Base-by-base conservation (phyloP, 2,113 vertebrate genomes). In the Osmerus eperlanus region DNA sequence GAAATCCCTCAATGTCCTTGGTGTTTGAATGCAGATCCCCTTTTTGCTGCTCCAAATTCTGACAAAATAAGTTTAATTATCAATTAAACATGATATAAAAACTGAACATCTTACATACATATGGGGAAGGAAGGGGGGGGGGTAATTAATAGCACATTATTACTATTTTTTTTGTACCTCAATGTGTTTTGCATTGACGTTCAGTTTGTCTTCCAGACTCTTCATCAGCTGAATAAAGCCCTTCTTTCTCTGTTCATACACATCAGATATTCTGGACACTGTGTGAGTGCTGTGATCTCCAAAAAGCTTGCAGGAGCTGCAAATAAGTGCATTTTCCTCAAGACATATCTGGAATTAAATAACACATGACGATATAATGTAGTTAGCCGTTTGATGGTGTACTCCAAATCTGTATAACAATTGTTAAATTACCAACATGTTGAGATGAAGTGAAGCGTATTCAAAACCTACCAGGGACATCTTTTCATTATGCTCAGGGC, bases 301-400 rank as follows among this genome's bases (percentile, higher is more conserved):
- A 63, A 77, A 87, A 66, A 84, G 81, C 65, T 80, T 87, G 66
- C 74, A 79, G 11, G 73, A 79, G n/a, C 69, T 62, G 60, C 75
- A 80, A 29, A 83, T 67, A 23, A 80, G 81, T 61, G 81, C 56
- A 16, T 84, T 73, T 1, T 84, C 81, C 32, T 63, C 64, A 32
- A 88, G 66, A 53, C 76, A 82, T 32, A 79, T 67, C 81, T 85
- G 55, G 13, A 56, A 25, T 65, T 36, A 21, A 36, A 36, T 2
- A 36, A 36, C 32, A 36, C 32, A 36, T 36, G 32, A 41, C 21
- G 21, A 5, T 19, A 68, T 16, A 62, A 28, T 21, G 23, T 4
- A 28, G 21, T 21, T 32, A 32, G 7, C 32, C 7, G 32, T 36
- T 36, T 36, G 32, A 36, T 36, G 11, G 21, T 28, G 18, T 58